Conservation (phyloP, 1,140 invertebrate species). For the Eumaeus atala region DNA sequence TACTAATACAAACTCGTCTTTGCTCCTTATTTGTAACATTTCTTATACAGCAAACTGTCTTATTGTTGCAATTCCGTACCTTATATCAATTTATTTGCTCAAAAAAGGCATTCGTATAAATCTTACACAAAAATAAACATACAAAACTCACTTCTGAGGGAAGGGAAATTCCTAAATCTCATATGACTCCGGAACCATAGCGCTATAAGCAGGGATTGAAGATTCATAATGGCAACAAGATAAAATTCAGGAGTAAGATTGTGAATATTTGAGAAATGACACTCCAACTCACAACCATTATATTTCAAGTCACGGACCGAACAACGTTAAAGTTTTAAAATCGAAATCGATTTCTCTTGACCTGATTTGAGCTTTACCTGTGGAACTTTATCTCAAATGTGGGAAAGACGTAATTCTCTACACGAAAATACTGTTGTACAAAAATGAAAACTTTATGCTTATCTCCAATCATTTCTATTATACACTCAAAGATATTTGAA, state of each 20-base stretch:
- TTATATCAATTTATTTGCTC: too few species aligned
- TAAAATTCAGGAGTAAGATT: slow-evolving; percentile 22
- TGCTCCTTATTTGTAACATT: too few species aligned
- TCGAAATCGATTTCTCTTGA: slow-evolving; percentile 43
- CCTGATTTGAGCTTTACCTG: slow-evolving; percentile 47
- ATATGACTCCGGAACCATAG: slow-evolving; percentile 3
- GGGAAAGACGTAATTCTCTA: too few species aligned
- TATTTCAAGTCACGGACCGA: slow-evolving; percentile 37
- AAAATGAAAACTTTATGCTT: too few species aligned
- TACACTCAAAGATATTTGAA: too few species aligned
- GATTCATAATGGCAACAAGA: slow-evolving; percentile 24
- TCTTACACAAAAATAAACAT: neutral
- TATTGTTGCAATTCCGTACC: too few species aligned
- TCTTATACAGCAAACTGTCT: too few species aligned
- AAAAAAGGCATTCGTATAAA: neutral
- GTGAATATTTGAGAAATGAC: slow-evolving; percentile 27
- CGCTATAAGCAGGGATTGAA: slow-evolving; percentile 23
- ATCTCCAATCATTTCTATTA: too few species aligned
- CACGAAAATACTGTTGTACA: too few species aligned
- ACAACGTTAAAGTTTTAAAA: slow-evolving; percentile 42
- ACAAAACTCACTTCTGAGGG: neutral
- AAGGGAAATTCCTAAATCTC: neutral
- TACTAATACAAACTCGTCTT: too few species aligned
- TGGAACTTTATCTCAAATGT: slow-evolving; percentile 23
- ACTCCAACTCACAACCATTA: slow-evolving; percentile 26